Percentiles rank a stretch among this genome's conserved stretches.
Evolutionary conservation across 2,113 vertebrate species (phyloP).

Genomic region (Macquaria australasica): DNA sequence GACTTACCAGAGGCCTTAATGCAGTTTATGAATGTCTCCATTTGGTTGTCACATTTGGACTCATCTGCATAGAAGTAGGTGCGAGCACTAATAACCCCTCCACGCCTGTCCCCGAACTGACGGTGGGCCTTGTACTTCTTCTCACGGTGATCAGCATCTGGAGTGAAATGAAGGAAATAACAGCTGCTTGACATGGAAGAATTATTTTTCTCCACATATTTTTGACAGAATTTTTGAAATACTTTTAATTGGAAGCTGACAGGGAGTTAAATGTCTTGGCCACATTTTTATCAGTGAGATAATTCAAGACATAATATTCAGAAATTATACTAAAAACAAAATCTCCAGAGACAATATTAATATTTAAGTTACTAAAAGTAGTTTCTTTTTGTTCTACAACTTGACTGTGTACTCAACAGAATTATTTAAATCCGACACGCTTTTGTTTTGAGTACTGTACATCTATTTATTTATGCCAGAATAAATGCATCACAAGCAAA

Average conservation of each 20-base stretch:
- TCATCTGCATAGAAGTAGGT: slow-evolving; percentile 92
- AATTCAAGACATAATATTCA: neutral
- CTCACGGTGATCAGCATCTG: slow-evolving; percentile 84
- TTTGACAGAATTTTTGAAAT: neutral
- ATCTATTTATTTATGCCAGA: neutral
- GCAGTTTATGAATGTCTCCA: slow-evolving; percentile 93
- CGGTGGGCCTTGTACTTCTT: slow-evolving; percentile 87
- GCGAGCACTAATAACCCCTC: slow-evolving; percentile 83
- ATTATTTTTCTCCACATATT: neutral
- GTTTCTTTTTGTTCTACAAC: neutral
- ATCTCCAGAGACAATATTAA: neutral
- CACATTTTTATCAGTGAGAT: neutral
- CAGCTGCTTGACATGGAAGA: neutral
- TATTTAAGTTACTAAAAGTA: neutral
- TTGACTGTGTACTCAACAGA: neutral
- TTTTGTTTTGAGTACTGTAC: neutral
- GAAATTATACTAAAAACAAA: neutral
- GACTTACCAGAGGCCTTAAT: slow-evolving; percentile 90
- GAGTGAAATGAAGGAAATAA: neutral
- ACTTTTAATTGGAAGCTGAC: neutral
- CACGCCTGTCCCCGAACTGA: slow-evolving; percentile 85
- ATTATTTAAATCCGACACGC: neutral
- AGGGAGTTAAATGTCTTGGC: neutral
- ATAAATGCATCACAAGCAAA: neutral
- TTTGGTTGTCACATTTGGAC: slow-evolving; percentile 92